phyloP scores from a whole-genome alignment of 2,888 invertebrate species.

The Clitarchus hookeri region DNA sequence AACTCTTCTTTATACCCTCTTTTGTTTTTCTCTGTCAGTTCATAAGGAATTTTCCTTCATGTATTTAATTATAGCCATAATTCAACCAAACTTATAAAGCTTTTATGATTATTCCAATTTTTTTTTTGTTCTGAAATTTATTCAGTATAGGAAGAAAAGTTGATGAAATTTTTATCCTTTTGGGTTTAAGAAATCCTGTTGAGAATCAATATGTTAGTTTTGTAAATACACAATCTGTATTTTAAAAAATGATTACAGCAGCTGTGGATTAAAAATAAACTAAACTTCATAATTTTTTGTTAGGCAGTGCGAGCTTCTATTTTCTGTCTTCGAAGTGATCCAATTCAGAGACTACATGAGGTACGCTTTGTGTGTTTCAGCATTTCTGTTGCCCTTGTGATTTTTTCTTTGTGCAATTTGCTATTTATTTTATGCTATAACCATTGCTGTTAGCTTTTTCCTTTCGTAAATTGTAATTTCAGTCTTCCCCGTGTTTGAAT shows the following conservation, averaged over 20 bases:
- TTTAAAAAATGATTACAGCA: not conserved
- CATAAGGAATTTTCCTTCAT: too few relatives aligned
- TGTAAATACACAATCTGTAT: not conserved
- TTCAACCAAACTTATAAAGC: too few relatives aligned
- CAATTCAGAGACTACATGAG: slow-evolving; percentile 21
- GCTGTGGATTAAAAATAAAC: not conserved
- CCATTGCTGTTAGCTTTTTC: not conserved
- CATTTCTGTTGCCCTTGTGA: not conserved
- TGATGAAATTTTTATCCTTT: too few relatives aligned
- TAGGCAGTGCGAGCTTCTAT: slow-evolving; percentile 6
- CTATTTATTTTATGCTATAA: too few relatives aligned
- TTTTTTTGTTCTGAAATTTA: too few relatives aligned
- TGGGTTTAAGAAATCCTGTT: too few relatives aligned
- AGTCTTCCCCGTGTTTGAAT: too few relatives aligned
- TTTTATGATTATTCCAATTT: too few relatives aligned
- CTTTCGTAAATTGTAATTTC: not conserved
- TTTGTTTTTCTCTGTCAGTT: too few relatives aligned
- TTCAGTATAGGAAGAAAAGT: too few relatives aligned
- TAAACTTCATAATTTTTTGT: not conserved
- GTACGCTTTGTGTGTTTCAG: slow-evolving; percentile 15
- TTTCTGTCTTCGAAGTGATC: slow-evolving; percentile 21
- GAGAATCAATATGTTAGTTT: not conserved
- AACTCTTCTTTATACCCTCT: too few relatives aligned
- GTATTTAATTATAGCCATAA: too few relatives aligned
- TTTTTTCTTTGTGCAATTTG: not conserved